Evolutionary conservation across 2,888 invertebrate genomes (phyloP), one percentile per base, ranked within the genome.

Genomic region (Acrobasis consociella): DNA sequence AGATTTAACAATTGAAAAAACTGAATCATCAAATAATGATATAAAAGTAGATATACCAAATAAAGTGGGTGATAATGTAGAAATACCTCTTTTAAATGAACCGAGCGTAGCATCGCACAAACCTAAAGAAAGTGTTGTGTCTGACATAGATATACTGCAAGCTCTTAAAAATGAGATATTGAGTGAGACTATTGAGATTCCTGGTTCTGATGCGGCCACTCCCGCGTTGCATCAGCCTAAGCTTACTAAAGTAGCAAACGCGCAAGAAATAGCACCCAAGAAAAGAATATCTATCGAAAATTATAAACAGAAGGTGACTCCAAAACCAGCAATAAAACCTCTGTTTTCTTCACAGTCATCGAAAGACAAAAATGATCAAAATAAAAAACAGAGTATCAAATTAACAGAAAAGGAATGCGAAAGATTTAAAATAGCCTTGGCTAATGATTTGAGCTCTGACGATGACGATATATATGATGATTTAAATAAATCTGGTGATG

Each of bases 211-310:
- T 64, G 58, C 65, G 5, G 63, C 65, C 13, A 90, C 91, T 17
- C 91, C 91, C 22, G 74, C 78, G 49, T 76, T 92, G 64, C 91
- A 91, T 75, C 86, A 88, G 69, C 91, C 92, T 5, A 91, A 91
- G 80, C 51, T 91, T 37, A 82, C 80, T 15, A 91, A 91, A 80
- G 87, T 91, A 9, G 77, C 82, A 13, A 86, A 78, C 62, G 80
- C 80, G 49, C 76, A 82, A 67, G 85, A 85, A 74, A 77, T 84
- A 58, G 72, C 81, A 37, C 78, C 81, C 9, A 91, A 89, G 65
- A 92, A 89, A 76, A 82, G 90, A 73, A 93, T 93, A 66, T 91
- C 93, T 9, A 86, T 93, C 52, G 93, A 93, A 75, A 92, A 84
- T 51, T 93, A 93, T 67, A 93, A 93, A 77, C 80, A 87, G 65